Conservation (phyloP, 1,140 invertebrate genomes). For the Zaprionus ornatus region DNA sequence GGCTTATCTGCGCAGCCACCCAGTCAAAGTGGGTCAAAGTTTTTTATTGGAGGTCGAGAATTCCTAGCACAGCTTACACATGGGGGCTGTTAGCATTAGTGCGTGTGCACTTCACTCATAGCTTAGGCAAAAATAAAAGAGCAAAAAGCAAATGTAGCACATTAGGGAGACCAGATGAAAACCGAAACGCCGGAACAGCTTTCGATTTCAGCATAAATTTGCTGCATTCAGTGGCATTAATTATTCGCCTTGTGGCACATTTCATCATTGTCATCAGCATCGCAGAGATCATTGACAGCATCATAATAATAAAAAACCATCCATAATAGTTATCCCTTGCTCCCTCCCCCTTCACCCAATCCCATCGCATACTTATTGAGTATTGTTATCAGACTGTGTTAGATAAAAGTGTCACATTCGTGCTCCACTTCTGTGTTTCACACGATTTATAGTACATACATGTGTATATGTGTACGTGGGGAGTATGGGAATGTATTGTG, state of each 20-base stretch:
- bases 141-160: conserved; percentile 11
- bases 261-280: conserved; percentile 25
- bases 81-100: background rate
- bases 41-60: conserved; percentile 40
- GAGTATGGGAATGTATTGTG: conserved; percentile 2
- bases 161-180: conserved; percentile 37
- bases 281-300: conserved; percentile 15
- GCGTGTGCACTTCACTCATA: background rate
- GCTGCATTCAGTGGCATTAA: conserved; percentile 45
- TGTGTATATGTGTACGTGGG: background rate
- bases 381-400: conserved; percentile 51
- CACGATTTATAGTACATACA: conserved; percentile 11
- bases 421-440: conserved; percentile 25
- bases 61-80: conserved; percentile 10
- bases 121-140: background rate
- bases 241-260: conserved; percentile 32
- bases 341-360: background rate
- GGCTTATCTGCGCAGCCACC: conserved; percentile 42
- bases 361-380: conserved; percentile 2
- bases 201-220: conserved; percentile 31
- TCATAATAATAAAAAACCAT: conserved; percentile 44
- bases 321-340: conserved; percentile 1
- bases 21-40: conserved; percentile 53
- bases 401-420: conserved; percentile 53
- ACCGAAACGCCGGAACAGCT: conserved; percentile 8